Conservation (phyloP, 2,113 vertebrate genomes). For the Axis porcinus region DNA sequence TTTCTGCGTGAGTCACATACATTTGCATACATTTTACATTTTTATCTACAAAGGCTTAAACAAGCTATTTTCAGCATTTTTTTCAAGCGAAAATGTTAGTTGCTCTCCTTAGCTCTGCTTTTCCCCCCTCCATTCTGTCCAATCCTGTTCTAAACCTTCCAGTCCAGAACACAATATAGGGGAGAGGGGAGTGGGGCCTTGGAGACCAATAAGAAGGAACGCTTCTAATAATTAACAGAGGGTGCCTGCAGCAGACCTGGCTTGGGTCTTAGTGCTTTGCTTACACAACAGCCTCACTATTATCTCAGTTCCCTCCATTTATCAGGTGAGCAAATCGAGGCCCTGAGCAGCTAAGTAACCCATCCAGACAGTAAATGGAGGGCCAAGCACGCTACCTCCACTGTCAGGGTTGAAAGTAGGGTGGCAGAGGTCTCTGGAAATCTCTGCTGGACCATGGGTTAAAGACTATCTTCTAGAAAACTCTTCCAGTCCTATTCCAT, state of each 20-base stretch:
- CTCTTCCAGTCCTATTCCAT: neutral
- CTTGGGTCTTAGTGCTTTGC: neutral
- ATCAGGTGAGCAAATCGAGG: neutral
- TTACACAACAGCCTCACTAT: neutral
- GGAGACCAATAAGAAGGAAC: neutral
- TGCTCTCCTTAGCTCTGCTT: slow-evolving; percentile 30
- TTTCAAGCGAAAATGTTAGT: slow-evolving; percentile 48
- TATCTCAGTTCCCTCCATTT: neutral
- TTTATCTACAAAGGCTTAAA: slow-evolving; percentile 70
- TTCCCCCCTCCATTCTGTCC: neutral
- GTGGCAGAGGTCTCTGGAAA: neutral
- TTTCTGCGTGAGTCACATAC: slow-evolving; percentile 68
- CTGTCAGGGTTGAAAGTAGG: neutral
- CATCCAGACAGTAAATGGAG: neutral
- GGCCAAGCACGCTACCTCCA: neutral
- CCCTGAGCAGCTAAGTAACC: neutral
- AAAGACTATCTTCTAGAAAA: neutral
- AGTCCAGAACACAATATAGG: neutral
- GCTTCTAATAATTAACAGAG: neutral
- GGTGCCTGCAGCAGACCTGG: neutral
- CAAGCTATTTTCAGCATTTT: slow-evolving; percentile 63
- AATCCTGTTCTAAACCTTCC: neutral
- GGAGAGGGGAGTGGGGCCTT: neutral
- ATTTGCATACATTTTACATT: slow-evolving; percentile 76
- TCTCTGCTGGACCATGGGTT: neutral